Evolutionary conservation across 2,797 vertebrate species (phyloP).

Genomic region (Phataginus tetradactyla): DNA sequence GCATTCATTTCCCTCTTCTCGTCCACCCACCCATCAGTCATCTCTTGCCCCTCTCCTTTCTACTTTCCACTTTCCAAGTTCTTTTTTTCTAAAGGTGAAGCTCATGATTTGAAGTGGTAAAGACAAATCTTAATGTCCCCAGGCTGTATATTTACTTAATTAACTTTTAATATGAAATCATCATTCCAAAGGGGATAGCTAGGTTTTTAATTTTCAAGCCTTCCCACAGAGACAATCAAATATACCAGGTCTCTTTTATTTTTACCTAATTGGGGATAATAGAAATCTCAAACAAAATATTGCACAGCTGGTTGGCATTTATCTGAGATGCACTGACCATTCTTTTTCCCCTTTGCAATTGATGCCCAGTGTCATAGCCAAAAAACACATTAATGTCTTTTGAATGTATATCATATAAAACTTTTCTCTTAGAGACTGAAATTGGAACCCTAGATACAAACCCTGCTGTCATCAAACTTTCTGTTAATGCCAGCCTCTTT

Average conservation of each 20-base stretch:
- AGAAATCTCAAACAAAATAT: constrained; percentile 12
- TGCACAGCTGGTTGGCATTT: not conserved
- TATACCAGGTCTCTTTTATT: not conserved
- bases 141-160: constrained; percentile 33
- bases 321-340: not conserved
- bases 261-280: not conserved
- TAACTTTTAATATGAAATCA: constrained; percentile 39
- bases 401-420: not conserved
- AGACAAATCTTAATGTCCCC: not conserved
- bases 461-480: not conserved
- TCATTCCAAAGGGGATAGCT: not conserved
- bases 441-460: not conserved
- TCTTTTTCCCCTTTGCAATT: not conserved
- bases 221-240: not conserved
- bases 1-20: not conserved
- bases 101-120: not conserved
- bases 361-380: not conserved
- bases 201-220: constrained; percentile 10
- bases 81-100: not conserved
- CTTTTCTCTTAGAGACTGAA: not conserved
- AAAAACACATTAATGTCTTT: not conserved
- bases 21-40: not conserved
- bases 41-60: not conserved
- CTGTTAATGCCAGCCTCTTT: not conserved
- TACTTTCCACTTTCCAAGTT: not conserved